Conservation (phyloP, 2,888 invertebrate genomes). For the Cheilosia vulpina region DNA sequence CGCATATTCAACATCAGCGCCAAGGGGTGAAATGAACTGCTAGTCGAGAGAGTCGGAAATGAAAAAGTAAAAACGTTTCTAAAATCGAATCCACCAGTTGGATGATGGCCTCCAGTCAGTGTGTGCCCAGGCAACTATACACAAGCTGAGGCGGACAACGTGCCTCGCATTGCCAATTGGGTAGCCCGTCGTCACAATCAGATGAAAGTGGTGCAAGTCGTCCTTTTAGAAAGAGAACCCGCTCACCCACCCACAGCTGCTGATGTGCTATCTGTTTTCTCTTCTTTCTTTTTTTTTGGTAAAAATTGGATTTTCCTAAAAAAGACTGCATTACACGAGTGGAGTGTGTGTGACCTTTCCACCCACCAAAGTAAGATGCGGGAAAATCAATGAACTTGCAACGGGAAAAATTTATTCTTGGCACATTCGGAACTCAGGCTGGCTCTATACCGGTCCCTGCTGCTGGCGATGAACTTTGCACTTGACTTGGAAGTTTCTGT, state of each 20-base stretch:
- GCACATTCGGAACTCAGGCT: conserved; percentile 64
- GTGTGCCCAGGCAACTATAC: conserved; percentile 11
- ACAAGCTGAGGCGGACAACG: conserved; percentile 60
- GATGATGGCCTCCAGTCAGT: conserved; percentile 45
- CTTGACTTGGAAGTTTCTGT: conserved; percentile 67
- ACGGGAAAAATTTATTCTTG: conserved; percentile 65
- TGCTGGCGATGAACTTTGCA: conserved; percentile 72
- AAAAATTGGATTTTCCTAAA: conserved; percentile 59
- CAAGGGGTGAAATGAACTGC: conserved; percentile 70
- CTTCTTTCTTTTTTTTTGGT: conserved; percentile 32
- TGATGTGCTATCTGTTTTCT: background rate
- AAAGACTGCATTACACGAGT: conserved; percentile 59
- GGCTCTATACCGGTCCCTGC: conserved; percentile 11
- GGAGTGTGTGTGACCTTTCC: conserved; percentile 57
- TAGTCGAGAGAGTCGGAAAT: conserved; percentile 22
- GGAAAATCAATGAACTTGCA: conserved; percentile 75
- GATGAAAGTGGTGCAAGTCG: conserved; percentile 46
- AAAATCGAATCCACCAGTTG: conserved; percentile 75
- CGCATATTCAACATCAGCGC: conserved; percentile 64
- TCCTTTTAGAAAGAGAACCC: conserved; percentile 12
- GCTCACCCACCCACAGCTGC: conserved; percentile 14
- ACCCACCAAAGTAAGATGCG: conserved; percentile 64
- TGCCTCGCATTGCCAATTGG: conserved; percentile 69
- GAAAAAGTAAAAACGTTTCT: conserved; percentile 66
- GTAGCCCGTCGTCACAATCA: conserved; percentile 45